Percentiles rank a stretch among this genome's conserved stretches.
These are phyloP conservation scores for Acrobasis suavella DNA, from an alignment of 2,888 invertebrate genomes.

Conservation along the genomic window DNA sequence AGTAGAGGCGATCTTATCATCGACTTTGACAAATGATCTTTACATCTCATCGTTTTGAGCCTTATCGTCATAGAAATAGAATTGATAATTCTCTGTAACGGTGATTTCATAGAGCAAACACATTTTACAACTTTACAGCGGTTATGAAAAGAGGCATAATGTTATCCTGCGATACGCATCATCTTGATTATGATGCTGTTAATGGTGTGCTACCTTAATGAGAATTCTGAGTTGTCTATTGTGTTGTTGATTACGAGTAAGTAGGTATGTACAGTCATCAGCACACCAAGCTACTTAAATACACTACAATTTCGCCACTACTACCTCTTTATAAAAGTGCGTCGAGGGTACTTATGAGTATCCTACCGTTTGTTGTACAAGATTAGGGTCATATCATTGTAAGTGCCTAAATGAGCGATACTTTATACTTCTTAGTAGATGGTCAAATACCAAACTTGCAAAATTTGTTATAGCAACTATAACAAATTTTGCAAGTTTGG, in stretches of 20 bases:
- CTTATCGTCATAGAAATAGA: neutral
- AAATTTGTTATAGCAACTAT: too few relatives aligned
- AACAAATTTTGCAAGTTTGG: too few relatives aligned
- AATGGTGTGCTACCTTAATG: slow-evolving; percentile 16
- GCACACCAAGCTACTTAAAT: too few relatives aligned
- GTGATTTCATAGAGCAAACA: slow-evolving; percentile 17
- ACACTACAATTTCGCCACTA: too few relatives aligned
- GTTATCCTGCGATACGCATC: slow-evolving; percentile 8
- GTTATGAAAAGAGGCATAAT: slow-evolving; percentile 13
- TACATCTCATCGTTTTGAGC: neutral
- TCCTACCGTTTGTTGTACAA: neutral
- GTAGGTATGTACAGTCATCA: neutral
- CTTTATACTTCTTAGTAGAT: too few relatives aligned
- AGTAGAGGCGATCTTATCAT: slow-evolving; percentile 3
- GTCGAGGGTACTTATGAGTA: too few relatives aligned
- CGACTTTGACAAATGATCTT: neutral
- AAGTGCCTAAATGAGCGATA: neutral
- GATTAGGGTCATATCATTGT: slow-evolving; percentile 5
- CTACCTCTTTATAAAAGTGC: too few relatives aligned
- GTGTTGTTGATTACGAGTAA: slow-evolving; percentile 5
- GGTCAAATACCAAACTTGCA: too few relatives aligned
- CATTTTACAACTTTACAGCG: slow-evolving; percentile 17
- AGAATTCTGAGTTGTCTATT: slow-evolving; percentile 15
- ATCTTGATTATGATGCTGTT: slow-evolving; percentile 4
- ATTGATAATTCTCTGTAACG: neutral